These are phyloP conservation scores for Hydra vulgaris DNA, from an alignment of 30 jellyfish, hydroid and myxozoan species.

Conservation along the genomic window DNA sequence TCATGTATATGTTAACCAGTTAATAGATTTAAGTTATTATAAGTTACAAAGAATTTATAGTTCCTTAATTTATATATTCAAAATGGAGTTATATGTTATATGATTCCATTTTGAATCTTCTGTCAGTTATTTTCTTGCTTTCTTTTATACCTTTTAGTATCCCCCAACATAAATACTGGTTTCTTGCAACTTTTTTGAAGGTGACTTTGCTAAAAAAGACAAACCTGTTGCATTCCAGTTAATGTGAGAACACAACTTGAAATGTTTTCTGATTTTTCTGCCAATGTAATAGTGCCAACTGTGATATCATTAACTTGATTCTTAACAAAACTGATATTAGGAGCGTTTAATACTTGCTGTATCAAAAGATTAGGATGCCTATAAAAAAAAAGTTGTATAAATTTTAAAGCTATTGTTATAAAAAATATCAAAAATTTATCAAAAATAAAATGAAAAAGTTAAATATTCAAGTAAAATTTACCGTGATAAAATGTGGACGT, in stretches of 20 bases:
- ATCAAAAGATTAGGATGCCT: slow-evolving; percentile 55
- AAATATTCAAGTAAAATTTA: neutral
- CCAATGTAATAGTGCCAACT: neutral
- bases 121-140: too few relatives aligned
- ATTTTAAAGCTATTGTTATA: neutral
- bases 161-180: too few relatives aligned
- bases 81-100: too few relatives aligned
- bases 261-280: neutral
- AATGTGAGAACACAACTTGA: slow-evolving; percentile 23
- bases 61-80: too few relatives aligned
- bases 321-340: neutral
- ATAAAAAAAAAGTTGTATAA: neutral
- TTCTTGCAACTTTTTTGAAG: too few relatives aligned
- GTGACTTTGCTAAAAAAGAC: too few relatives aligned
- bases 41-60: too few relatives aligned
- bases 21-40: too few relatives aligned
- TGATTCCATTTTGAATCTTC: too few relatives aligned
- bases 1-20: too few relatives aligned
- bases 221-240: slow-evolving; percentile 45
- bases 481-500: slow-evolving; percentile 38
- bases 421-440: neutral
- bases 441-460: neutral
- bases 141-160: too few relatives aligned
- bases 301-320: neutral
- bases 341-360: slow-evolving; percentile 71